Base-by-base conservation (phyloP, 2,888 invertebrate genomes). In the Plagodis pulveraria region DNA sequence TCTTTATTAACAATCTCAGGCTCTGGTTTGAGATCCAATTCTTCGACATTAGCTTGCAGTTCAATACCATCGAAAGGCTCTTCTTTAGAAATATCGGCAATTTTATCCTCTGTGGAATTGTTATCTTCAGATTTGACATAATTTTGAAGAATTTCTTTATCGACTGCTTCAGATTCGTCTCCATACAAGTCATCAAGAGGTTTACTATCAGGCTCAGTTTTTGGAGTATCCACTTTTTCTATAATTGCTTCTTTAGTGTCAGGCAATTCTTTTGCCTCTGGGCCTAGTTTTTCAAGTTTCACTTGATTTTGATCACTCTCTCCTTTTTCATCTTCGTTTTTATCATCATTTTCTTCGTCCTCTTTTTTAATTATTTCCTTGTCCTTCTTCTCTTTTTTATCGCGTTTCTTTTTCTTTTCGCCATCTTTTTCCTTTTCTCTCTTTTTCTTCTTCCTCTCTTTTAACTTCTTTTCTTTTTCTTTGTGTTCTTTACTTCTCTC, bases 21-120 rank as follows among this genome's bases (percentile, higher is more conserved):
- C 64, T 94, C 94, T 69, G 90, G 85, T 71, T 94, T 89, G 63
- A 94, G 91, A 63, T 91, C 90, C 66, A 93, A 80, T 73, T 94
- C 94, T 63, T 93, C 94, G 6, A 93, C 87, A 62, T 88, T 93
- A 5, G 90, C 91, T 78, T 95, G 94, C 55, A 95, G 79, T 74
- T 94, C 94, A 46, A 94, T 85, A 44, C 94, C 94, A 75, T 93
- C 93, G 74, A 93, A 93, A 6, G 91, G 89, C 65, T 90, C 90
- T 50, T 94, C 94, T 80, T 93, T 93, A 78, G 56, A 84, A 44
- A 70, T 76, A 36, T 91, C 91, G 62, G 73, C 70, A 47, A 76
- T 79, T 69, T 83, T 84, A 12, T 83, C 80, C 11, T 73, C 71
- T 6, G 68, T 61, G 40, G 76, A 72, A 6, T 38, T 11, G 45